Evolutionary conservation across 2,888 invertebrate species (phyloP), one percentile per base, ranked within the genome.

Genomic region (Ephialtes manifestator): DNA sequence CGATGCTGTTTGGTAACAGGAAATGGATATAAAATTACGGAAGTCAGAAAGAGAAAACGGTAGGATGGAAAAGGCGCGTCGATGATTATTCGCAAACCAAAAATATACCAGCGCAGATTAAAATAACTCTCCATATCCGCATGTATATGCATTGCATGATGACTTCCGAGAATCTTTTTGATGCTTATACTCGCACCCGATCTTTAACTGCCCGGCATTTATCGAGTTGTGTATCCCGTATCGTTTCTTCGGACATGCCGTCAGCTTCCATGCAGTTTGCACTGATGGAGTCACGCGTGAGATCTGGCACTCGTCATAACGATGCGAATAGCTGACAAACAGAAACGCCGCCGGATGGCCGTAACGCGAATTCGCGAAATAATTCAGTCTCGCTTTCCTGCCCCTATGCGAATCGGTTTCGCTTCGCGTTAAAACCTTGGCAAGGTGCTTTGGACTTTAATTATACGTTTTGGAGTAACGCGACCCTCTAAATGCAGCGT

Each of bases 131-230:
- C 10, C 83, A 71, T 53, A 65, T 60, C 74, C 39, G 65, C 20
- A 48, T 11, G n/a, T 39, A 77, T n/a, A 31, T 58, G 82, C 65
- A 82, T 77, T 84, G 83, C 87, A 84, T 84, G 80, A 85, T 81
- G 77, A 88, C 87, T 93, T 93, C 93, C 87, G 85, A 86, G 93
- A 93, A 93, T 85, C 92, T 92, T 92, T 93, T 92, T 93, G 92
- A 93, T 91, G 92, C 89, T 24, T 74, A 58, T 78, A 63, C 84
- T 51, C 72, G 87, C 88, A 88, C 85, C 88, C 90, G 84, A 88
- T 87, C 91, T 92, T 93, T 91, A 91, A 91, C 86, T 87, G 80
- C 75, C 76, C 79, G 86, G 88, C 92, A 93, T 93, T 93, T 93
- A 93, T 93, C 92, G 92, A 92, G 92, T 90, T 91, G 90, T 89